Percentiles rank a stretch among this genome's conserved stretches.
Evolutionary conservation across 2,888 invertebrate species (phyloP).

Genomic region (Pogonocherus hispidulus): DNA sequence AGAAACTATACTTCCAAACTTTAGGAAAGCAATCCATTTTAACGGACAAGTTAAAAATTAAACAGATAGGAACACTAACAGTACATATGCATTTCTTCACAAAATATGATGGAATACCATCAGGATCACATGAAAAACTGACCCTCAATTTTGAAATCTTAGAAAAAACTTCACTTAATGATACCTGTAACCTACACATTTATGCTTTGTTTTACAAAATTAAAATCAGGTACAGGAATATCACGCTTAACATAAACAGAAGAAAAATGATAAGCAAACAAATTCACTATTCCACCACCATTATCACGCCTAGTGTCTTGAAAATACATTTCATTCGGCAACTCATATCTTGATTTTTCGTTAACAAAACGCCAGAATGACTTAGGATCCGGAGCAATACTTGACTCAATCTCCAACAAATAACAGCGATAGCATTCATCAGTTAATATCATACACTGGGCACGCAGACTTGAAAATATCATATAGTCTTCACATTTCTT

Average conservation of each 20-base stretch:
- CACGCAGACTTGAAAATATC: background rate
- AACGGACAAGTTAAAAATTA: background rate
- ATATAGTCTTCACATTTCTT: background rate
- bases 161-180: background rate
- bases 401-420: background rate
- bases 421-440: background rate
- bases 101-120: background rate
- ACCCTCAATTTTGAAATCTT: background rate
- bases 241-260: background rate
- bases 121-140: background rate
- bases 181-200: background rate
- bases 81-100: constrained; percentile 20
- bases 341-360: background rate
- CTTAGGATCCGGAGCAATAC: background rate
- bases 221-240: background rate
- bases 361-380: background rate
- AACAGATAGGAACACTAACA: background rate
- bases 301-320: too few relatives aligned
- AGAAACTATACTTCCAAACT: constrained; percentile 15
- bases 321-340: background rate
- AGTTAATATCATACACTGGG: background rate
- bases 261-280: too few relatives aligned
- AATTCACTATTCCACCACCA: too few relatives aligned
- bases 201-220: background rate
- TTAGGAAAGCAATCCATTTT: background rate